phyloP scores from a whole-genome alignment of 2,113 vertebrate genomes.

The Heliornis fulica region DNA sequence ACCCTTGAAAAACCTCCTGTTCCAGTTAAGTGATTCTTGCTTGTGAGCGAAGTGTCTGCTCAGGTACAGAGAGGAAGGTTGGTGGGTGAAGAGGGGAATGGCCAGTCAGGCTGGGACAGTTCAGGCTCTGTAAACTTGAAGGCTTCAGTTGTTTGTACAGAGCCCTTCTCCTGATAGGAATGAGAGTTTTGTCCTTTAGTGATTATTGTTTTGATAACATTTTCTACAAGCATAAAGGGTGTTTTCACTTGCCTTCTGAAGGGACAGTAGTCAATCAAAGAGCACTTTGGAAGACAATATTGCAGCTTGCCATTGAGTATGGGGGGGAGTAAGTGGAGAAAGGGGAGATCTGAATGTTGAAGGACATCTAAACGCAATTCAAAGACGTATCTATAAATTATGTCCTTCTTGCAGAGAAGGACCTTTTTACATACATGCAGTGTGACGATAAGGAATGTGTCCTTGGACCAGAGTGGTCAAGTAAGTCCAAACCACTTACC shows the following conservation, averaged over 20 bases:
- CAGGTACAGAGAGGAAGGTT: accelerated
- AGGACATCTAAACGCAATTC: background rate
- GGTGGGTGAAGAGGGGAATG: background rate
- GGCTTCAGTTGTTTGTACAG: background rate
- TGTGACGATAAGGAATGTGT: background rate
- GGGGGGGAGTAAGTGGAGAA: background rate
- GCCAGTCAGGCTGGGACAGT: background rate
- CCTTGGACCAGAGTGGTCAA: background rate
- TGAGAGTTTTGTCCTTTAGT: background rate
- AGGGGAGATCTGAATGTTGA: background rate
- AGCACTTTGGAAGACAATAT: background rate
- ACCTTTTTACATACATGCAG: background rate
- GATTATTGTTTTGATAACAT: background rate
- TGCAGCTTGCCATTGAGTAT: background rate
- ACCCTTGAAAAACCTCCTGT: background rate
- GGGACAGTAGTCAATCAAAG: background rate
- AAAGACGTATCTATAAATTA: background rate
- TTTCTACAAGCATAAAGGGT: background rate
- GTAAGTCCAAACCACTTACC: background rate
- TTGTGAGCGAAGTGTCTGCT: background rate
- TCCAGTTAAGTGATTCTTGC: background rate
- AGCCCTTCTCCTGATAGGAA: background rate
- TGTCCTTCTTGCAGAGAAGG: background rate
- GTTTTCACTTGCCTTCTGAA: background rate
- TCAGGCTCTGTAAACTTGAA: accelerated